Base-by-base conservation (phyloP, 2,113 vertebrate genomes). In the Oxyruncus cristatus region DNA sequence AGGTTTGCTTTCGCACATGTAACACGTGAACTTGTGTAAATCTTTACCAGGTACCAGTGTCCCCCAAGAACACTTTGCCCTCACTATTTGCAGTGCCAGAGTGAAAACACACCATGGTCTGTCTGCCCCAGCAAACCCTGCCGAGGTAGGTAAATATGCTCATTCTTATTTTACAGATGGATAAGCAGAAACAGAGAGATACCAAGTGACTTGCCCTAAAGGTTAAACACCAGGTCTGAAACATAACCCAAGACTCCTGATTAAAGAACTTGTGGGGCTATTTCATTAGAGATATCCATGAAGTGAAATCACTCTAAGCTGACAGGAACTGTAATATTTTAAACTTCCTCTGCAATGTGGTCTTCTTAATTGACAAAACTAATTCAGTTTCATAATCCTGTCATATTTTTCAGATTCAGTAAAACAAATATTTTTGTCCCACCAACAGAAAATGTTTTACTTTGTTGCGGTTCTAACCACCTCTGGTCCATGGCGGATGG, bases 121-220 rank as follows among this genome's bases (percentile, higher is more conserved):
- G 94, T 53, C 67, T 0, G 3, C 63, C 66, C 81, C 65, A 44
- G 89, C 92, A 91, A 95, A 79, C 82, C 72, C 95, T 79, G 90
- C 65, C 50, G 59, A 73, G 85, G 72, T 89, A 85, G 89, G 92
- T 96, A 96, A 95, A 93, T 95, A 95, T 74, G 90, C 76, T 96
- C 82, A 2, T 88, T 94, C 93, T 95, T 75, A 42, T 97, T 97
- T 97, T 93, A 93, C 95, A 96, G 96, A 93, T 88, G 89, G 95
- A 84, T 97, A 96, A 92, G 85, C 95, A 90, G 88, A 97, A 86
- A 96, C 88, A 95, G 72, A 65, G 92, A 92, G 85, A 91, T 88
- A 93, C 75, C 88, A 63, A 96, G 76, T 77, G 75, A 81, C 91
- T 93, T 94, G 88, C 93, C 93, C 88, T 90, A 92, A 87, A 96